Evolutionary conservation across 2,888 invertebrate species (phyloP).

Genomic region (Mimas tiliae): DNA sequence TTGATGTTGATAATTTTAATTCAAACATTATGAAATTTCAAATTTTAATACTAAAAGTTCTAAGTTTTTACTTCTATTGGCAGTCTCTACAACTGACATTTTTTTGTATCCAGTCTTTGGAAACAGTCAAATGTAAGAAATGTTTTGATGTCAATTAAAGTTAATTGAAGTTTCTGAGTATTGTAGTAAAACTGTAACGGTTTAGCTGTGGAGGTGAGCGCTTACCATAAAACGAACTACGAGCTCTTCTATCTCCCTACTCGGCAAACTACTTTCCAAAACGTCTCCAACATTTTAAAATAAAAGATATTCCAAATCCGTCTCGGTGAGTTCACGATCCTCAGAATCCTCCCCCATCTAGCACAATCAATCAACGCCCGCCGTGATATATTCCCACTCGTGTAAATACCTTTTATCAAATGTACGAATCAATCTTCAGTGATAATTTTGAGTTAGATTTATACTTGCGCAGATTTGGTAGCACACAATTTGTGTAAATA

Average conservation of each 20-base stretch:
- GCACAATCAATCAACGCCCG: slow-evolving; percentile 20
- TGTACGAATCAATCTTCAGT: slow-evolving; percentile 23
- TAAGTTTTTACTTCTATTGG: too few species aligned
- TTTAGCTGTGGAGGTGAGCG: not conserved
- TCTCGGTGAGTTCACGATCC: not conserved
- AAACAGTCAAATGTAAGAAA: too few species aligned
- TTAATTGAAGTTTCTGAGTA: too few species aligned
- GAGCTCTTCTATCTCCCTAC: too few species aligned
- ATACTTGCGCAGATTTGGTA: not conserved
- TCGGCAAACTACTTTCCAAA: not conserved
- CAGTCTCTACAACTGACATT: too few species aligned
- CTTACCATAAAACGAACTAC: too few species aligned
- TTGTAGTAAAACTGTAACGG: too few species aligned
- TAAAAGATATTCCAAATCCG: not conserved
- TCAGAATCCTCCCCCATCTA: not conserved
- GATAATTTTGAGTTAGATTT: slow-evolving; percentile 19
- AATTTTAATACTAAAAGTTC: too few species aligned
- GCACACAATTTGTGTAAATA: not conserved
- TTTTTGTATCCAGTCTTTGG: too few species aligned
- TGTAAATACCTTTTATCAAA: slow-evolving; percentile 16
- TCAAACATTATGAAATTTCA: too few species aligned
- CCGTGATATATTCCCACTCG: slow-evolving; percentile 7
- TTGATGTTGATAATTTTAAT: too few species aligned
- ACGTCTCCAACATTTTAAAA: not conserved
- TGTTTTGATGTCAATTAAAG: too few species aligned